Percentiles rank a stretch among this genome's conserved stretches.
Conservation (phyloP, 2,113 vertebrate species). For the Xyliphius kryptos region DNA sequence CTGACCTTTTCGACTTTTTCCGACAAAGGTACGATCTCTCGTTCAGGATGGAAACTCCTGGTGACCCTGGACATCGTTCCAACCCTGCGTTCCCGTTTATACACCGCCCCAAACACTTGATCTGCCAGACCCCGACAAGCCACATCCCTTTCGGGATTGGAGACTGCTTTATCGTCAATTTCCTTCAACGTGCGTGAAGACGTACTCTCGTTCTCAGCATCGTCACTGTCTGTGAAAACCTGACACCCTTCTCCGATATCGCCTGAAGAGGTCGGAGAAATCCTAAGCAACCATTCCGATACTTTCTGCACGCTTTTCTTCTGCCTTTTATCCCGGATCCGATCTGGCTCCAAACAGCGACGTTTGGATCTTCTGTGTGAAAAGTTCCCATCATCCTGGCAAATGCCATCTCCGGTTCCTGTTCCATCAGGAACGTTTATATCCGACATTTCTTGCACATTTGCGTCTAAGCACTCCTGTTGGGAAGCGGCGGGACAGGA, state of each 20-base stretch:
- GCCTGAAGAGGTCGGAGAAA: slow-evolving; percentile 46
- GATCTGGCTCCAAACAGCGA: too few relatives aligned
- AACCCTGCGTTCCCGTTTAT: slow-evolving; percentile 62
- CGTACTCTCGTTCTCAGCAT: slow-evolving; percentile 44
- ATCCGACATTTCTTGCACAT: slow-evolving; percentile 34
- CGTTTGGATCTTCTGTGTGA: slow-evolving; percentile 42
- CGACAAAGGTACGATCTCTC: too few relatives aligned
- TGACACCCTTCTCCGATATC: slow-evolving; percentile 18
- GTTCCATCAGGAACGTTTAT: too few relatives aligned
- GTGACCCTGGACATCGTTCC: slow-evolving; percentile 3
- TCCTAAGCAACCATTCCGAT: slow-evolving; percentile 82
- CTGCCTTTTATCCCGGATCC: slow-evolving; percentile 48
- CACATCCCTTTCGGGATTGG: slow-evolving; percentile 19
- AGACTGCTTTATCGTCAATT: slow-evolving; percentile 11
- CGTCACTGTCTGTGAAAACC: slow-evolving; percentile 31
- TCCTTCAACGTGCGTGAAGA: slow-evolving; percentile 57
- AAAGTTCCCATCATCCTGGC: slow-evolving; percentile 1
- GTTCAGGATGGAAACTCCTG: slow-evolving; percentile 33
- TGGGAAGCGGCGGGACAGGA: too few relatives aligned
- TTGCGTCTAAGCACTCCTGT: too few relatives aligned
- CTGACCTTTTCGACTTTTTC: not conserved
- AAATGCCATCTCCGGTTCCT: too few relatives aligned
- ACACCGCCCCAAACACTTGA: slow-evolving; percentile 83
- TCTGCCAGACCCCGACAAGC: slow-evolving; percentile 59
- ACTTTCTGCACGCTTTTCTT: slow-evolving; percentile 80